Conservation (phyloP, 2,113 vertebrate species). For the Protomyctophum bolini region DNA sequence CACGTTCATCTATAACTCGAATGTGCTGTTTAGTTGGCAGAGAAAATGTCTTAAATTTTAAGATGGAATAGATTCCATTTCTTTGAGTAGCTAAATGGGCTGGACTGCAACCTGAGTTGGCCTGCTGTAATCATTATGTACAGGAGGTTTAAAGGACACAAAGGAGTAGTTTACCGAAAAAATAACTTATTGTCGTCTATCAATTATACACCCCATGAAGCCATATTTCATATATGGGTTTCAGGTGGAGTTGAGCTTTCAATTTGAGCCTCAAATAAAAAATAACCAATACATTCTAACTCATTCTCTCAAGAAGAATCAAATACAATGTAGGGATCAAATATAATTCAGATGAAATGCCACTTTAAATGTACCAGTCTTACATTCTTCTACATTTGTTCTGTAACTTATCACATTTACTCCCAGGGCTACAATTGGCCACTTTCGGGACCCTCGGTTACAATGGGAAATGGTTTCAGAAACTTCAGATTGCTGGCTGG, state of each 20-base stretch:
- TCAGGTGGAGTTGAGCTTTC: neutral
- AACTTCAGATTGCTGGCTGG: conserved; percentile 25
- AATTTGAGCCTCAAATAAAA: neutral
- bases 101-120: neutral
- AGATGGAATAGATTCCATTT: neutral
- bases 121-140: neutral
- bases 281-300: neutral
- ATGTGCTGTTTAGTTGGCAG: neutral
- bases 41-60: neutral
- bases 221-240: neutral
- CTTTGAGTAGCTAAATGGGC: neutral
- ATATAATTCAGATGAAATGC: too few relatives aligned
- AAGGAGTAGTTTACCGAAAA: too few relatives aligned
- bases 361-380: conserved; percentile 1
- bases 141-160: too few relatives aligned
- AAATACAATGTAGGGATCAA: neutral
- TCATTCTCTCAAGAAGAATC: neutral
- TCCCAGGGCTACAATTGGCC: conserved; percentile 54
- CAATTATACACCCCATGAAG: too few relatives aligned
- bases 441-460: neutral
- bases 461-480: conserved; percentile 48
- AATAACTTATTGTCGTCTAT: too few relatives aligned
- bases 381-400: neutral
- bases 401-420: conserved; percentile 1
- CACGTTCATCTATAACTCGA: neutral